These are phyloP conservation scores for Entomobrya multifasciata DNA, from an alignment of 2,888 invertebrate genomes.

Conservation along the genomic window DNA sequence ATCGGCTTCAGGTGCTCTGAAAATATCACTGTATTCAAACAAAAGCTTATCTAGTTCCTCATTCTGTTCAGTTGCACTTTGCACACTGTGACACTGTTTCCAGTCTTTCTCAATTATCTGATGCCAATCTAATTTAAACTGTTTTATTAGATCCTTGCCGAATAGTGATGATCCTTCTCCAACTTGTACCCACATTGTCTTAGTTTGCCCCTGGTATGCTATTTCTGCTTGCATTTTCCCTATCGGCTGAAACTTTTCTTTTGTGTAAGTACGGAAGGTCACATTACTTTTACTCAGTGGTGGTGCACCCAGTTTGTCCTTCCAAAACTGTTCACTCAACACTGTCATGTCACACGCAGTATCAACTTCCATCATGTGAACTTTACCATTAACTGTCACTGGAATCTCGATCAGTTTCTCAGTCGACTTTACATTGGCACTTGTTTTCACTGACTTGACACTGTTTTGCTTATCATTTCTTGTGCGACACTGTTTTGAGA, in stretches of 20 bases:
- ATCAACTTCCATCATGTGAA: constrained; percentile 63
- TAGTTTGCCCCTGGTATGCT: constrained; percentile 19
- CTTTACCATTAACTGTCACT: constrained; percentile 3
- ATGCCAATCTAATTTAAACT: constrained; percentile 62
- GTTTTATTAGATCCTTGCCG: constrained; percentile 61
- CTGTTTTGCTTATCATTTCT: constrained; percentile 63
- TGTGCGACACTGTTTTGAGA: constrained; percentile 27
- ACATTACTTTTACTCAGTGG: constrained; percentile 2
- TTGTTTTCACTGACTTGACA: constrained; percentile 20
- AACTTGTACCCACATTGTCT: constrained; percentile 15
- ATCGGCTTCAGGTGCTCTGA: constrained; percentile 57
- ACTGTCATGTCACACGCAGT: constrained; percentile 62
- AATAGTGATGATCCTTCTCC: constrained; percentile 79
- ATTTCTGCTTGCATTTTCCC: constrained; percentile 34
- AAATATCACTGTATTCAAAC: constrained; percentile 70
- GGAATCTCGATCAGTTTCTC: constrained; percentile 79
- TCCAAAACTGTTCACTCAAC: constrained; percentile 45
- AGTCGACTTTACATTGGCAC: not conserved
- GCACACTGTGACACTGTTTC: constrained; percentile 72
- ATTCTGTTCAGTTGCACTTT: constrained; percentile 70
- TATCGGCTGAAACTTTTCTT: constrained; percentile 23
- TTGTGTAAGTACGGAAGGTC: constrained; percentile 54
- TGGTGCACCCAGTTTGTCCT: constrained; percentile 65
- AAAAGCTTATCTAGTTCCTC: constrained; percentile 69
- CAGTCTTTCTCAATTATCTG: constrained; percentile 79